Percentiles rank a stretch among this genome's conserved stretches.
These are phyloP conservation scores for Melipona beecheii DNA, from an alignment of 2,888 invertebrate species.

Conservation along the genomic window DNA sequence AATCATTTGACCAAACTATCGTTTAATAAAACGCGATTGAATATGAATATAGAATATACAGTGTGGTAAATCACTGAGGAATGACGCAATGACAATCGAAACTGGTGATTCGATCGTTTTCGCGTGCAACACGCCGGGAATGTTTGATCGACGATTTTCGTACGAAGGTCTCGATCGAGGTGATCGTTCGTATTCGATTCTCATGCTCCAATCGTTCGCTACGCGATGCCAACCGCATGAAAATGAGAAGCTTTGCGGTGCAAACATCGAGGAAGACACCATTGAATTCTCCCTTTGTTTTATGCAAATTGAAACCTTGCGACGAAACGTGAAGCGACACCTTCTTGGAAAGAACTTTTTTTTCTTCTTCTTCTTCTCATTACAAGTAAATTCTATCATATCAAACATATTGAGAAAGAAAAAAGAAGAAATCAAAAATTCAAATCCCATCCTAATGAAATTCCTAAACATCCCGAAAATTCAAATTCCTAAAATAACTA, in stretches of 20 bases:
- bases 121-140: constrained; percentile 66
- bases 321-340: not conserved
- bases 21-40: not conserved
- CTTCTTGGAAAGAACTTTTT: not conserved
- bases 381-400: too few species aligned
- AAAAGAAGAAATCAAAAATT: too few species aligned
- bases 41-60: not conserved
- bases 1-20: not conserved
- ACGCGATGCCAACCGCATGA: constrained; percentile 62
- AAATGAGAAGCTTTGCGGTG: constrained; percentile 45
- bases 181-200: constrained; percentile 73
- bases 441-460: too few species aligned
- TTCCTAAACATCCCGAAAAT: too few species aligned
- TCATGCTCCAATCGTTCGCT: constrained; percentile 45
- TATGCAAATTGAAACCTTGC: not conserved
- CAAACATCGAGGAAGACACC: not conserved
- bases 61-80: not conserved
- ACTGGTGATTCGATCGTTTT: constrained; percentile 15
- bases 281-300: not conserved
- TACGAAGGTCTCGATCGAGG: constrained; percentile 67
- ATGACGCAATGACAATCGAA: constrained; percentile 49
- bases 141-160: constrained; percentile 70
- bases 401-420: too few species aligned
- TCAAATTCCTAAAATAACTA: too few species aligned
- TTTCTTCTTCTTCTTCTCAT: too few species aligned